A percentile compares a stretch with the other conserved stretches of the same genome.
phyloP scores from a whole-genome alignment of 1,140 invertebrate genomes.

The Phocides pigmalion region DNA sequence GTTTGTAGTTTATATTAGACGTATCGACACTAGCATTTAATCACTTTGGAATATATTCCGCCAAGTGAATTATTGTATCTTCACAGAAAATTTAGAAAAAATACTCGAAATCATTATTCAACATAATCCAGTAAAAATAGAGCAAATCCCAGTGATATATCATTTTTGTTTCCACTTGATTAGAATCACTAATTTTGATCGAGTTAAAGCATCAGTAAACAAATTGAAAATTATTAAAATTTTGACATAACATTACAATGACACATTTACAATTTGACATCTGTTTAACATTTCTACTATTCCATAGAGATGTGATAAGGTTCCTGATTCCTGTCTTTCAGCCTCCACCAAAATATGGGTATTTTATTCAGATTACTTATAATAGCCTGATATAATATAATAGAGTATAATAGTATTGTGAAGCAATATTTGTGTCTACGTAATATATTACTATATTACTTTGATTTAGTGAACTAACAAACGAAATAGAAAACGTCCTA shows the following conservation, averaged over 20 bases:
- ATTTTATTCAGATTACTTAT: too few species aligned
- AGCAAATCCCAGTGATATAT: not conserved
- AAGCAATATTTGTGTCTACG: too few species aligned
- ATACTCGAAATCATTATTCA: constrained; percentile 1
- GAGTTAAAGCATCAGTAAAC: not conserved
- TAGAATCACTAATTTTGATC: not conserved
- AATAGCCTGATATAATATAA: too few species aligned
- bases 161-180: not conserved
- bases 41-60: not conserved
- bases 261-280: too few species aligned
- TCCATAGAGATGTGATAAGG: too few species aligned
- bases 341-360: too few species aligned
- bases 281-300: too few species aligned
- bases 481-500: too few species aligned
- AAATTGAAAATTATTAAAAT: not conserved
- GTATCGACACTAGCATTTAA: not conserved
- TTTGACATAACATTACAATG: not conserved
- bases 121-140: not conserved
- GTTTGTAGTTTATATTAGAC: not conserved
- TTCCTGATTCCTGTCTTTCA: too few species aligned
- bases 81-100: not conserved
- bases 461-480: too few species aligned
- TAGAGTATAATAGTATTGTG: too few species aligned
- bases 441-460: too few species aligned
- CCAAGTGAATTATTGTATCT: not conserved